Evolutionary conservation across 2,888 invertebrate species (phyloP).

Genomic region (Galerucella nymphaeae): DNA sequence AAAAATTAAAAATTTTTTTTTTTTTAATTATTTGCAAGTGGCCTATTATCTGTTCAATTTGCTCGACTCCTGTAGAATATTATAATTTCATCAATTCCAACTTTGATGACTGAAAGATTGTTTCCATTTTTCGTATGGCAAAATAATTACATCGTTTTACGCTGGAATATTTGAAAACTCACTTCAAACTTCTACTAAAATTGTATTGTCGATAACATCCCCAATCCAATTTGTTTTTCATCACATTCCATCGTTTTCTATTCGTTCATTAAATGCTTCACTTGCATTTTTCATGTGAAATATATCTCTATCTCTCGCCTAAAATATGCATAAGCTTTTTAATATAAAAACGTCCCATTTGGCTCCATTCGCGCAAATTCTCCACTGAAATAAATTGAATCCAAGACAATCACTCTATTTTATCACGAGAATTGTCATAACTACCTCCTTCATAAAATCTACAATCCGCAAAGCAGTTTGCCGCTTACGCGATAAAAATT

Average conservation of each 20-base stretch:
- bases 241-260: background rate
- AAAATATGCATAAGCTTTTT: conserved; percentile 8
- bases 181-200: too few relatives aligned
- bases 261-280: background rate
- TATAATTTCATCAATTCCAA: too few relatives aligned
- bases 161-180: too few relatives aligned
- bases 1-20: too few relatives aligned
- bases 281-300: background rate
- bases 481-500: conserved; percentile 20
- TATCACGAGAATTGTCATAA: conserved; percentile 21
- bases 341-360: conserved; percentile 7
- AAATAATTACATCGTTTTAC: too few relatives aligned
- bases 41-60: too few relatives aligned
- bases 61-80: too few relatives aligned
- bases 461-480: conserved; percentile 22
- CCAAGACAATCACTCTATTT: conserved; percentile 14
- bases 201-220: background rate
- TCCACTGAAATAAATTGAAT: conserved; percentile 13
- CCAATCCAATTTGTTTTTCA: background rate
- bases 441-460: conserved; percentile 20
- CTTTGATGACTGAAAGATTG: too few relatives aligned
- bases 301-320: background rate
- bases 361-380: background rate
- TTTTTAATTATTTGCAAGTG: too few relatives aligned
- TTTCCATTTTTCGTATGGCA: too few relatives aligned